Evolutionary conservation across 2,888 invertebrate genomes (phyloP), one percentile per base, ranked within the genome.

Genomic region (Timandra comae): DNA sequence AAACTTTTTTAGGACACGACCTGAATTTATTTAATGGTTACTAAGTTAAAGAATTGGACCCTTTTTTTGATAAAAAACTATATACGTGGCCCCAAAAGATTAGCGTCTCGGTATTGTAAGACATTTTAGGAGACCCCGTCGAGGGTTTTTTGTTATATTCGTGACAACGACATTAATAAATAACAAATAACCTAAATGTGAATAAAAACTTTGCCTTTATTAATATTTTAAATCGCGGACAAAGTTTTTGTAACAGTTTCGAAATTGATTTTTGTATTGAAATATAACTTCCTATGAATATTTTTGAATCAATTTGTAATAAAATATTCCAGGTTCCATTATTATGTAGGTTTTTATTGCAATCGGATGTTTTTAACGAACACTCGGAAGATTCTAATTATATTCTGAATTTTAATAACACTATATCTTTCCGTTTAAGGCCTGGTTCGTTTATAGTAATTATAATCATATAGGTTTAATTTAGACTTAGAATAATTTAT

Each of bases 1-100:
- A 33, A 31, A 49, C n/a, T 56, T 71, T 74, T 78, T 70, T 69
- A 50, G 52, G 43, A 49, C 51, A 29, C 51, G 52, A 46, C 48
- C 58, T 64, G 65, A 78, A 78, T 82, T 79, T 81, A 84, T 80
- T 84, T 81, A 82, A 85, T 82, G 75, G 82, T 79, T 71, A 76
- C 77, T 76, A 75, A 77, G 73, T 78, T 68, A 77, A 56, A 67
- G 63, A 67, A 61, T 68, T 66, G 60, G 80, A 70, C 71, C 75
- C 76, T 77, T 82, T 75, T 75, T 64, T 63, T 58, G 66, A 71
- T 65, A 70, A 77, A 76, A 76, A 72, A 64, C 64, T 63, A 53
- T 63, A 56, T 67, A 66, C 52, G 61, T 68, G 63, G 70, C 66
- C 70, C 66, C 57, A 69, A 72, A 65, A 80, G 84, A 82, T 84